Percentiles rank a stretch among this genome's conserved stretches.
phyloP scores from a whole-genome alignment of 2,888 invertebrate species.

The Neria commutata region DNA sequence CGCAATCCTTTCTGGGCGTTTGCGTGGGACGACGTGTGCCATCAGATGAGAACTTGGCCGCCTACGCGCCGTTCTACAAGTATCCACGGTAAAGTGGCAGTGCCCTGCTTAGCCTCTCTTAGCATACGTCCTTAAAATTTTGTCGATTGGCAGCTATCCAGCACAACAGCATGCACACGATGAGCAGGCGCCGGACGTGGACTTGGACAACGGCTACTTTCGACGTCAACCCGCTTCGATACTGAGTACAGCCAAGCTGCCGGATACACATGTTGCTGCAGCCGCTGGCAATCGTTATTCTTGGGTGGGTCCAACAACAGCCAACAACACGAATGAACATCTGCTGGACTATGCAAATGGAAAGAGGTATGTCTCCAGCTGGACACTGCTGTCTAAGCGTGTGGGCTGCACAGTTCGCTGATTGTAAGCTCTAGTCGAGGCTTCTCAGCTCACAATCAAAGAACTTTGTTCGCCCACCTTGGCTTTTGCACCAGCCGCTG shows the following conservation, averaged over 20 bases:
- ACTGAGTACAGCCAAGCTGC: constrained; percentile 66
- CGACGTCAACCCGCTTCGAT: constrained; percentile 78
- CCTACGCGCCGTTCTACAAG: constrained; percentile 81
- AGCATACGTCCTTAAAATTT: not conserved
- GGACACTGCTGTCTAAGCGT: no score
- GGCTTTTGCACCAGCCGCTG: no score
- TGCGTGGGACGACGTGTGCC: constrained; percentile 86
- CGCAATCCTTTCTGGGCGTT: constrained; percentile 78
- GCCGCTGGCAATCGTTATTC: constrained; percentile 38
- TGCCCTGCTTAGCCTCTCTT: not conserved
- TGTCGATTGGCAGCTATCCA: constrained; percentile 38
- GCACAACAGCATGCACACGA: constrained; percentile 44
- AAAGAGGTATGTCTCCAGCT: constrained; percentile 55
- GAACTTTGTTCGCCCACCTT: no score
- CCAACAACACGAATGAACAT: constrained; percentile 45
- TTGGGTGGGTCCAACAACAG: constrained; percentile 39
- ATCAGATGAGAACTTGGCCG: constrained; percentile 86
- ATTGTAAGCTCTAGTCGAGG: no score
- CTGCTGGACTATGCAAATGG: constrained; percentile 42
- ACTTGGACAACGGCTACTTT: constrained; percentile 81
- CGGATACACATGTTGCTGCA: no score
- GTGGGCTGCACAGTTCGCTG: no score
- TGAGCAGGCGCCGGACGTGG: constrained; percentile 65
- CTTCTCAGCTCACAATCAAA: no score
- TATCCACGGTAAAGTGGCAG: constrained; percentile 68